Base-by-base conservation (phyloP, 2,888 invertebrate genomes). In the Scrobipalpa atriplicella region DNA sequence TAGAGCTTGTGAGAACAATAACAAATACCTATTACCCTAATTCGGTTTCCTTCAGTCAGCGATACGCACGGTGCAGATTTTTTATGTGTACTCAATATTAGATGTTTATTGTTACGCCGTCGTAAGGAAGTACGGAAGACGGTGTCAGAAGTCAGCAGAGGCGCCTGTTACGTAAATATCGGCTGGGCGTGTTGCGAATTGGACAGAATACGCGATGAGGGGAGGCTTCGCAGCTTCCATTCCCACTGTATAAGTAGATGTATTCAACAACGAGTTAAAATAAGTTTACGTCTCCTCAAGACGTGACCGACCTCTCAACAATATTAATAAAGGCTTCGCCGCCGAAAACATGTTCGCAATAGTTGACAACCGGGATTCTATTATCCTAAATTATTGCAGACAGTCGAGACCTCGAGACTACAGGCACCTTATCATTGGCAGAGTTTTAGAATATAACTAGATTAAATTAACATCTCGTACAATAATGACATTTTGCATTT, bases 121-220 rank as follows among this genome's bases (percentile, higher is more conserved):
- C 78, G 71, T 69, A 72, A 74, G 72, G 72, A 76, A 84, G 83
- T 71, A 74, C 18, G 56, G 75, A 82, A 83, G 81, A 82, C 82
- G 82, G 83, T 84, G 87, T 86, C 86, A 89, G 83, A 82, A 89
- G 88, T 87, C 86, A 85, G 86, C 84, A 80, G 76, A 84, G 83
- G 82, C 86, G 87, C 83, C 85, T 86, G 86, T 87, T 88, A 89
- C 89, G 87, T 89, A 90, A 90, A 91, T 89, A 90, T 89, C 86
- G 86, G 82, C 85, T 84, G 85, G 88, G 89, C 87, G 90, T 90
- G 88, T 89, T 85, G 86, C 84, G 89, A 87, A 87, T 90, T 84
- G 89, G 86, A 86, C 86, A 81, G 90, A 91, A 90, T 90, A 90
- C 86, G 82, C 83, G 88, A 90, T 90, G 87, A 90, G 90, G 87